Evolutionary conservation across 53 echinoderm and acorn worm genomes (phyloP).

Genomic region (Henricia sp.): DNA sequence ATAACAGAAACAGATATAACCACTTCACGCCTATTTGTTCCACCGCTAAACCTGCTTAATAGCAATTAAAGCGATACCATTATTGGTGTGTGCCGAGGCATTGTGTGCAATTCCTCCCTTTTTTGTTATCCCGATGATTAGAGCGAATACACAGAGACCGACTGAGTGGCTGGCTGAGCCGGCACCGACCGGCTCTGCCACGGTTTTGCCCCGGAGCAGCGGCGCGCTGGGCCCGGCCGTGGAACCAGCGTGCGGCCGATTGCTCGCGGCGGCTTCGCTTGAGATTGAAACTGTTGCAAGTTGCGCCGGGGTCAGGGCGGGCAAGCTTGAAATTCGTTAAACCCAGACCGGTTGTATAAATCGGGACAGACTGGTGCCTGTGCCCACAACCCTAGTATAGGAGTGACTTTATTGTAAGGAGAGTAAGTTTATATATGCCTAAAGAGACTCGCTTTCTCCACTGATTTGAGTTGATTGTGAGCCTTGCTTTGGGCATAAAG

Average conservation of each 20-base stretch:
- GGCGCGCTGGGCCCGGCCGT: slow-evolving; percentile 44
- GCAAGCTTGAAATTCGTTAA: slow-evolving; percentile 46
- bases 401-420: no score
- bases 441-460: no score
- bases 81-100: background rate
- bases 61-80: slow-evolving; percentile 84
- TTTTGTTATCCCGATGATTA: background rate
- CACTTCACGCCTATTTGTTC: slow-evolving; percentile 56
- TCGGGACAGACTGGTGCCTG: slow-evolving; percentile 5
- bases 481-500: no score
- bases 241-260: slow-evolving; percentile 59
- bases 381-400: no score
- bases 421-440: no score
- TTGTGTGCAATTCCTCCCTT: background rate
- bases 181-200: background rate
- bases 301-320: slow-evolving; percentile 44
- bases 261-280: slow-evolving; percentile 38
- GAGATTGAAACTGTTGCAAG: slow-evolving; percentile 59
- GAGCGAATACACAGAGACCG: background rate
- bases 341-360: slow-evolving; percentile 11
- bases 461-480: no score
- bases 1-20: slow-evolving; percentile 60
- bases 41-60: slow-evolving; percentile 44
- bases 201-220: slow-evolving; percentile 28
- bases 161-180: background rate